These are phyloP conservation scores for Syndactyla subalaris DNA, from an alignment of 2,797 vertebrate species.

Conservation along the genomic window DNA sequence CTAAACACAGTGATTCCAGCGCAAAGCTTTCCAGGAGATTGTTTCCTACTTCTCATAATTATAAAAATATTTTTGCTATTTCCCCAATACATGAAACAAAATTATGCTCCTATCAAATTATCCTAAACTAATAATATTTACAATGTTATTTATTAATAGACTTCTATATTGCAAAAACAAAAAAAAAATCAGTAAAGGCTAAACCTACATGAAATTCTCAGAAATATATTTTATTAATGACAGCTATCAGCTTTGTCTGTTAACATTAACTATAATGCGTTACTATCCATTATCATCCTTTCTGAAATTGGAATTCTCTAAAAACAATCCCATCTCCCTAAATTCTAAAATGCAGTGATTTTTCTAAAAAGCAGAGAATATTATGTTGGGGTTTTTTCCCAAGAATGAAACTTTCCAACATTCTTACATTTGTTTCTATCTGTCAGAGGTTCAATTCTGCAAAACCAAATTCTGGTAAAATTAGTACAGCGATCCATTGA, in stretches of 20 bases:
- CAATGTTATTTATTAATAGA: neutral
- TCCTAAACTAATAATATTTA: neutral
- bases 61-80: neutral
- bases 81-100: neutral
- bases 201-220: neutral
- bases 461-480: neutral
- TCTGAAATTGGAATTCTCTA: neutral
- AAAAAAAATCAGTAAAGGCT: neutral
- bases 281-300: neutral
- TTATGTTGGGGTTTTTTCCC: rapidly evolving
- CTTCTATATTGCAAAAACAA: neutral
- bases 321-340: neutral
- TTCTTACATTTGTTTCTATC: neutral
- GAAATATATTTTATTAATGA: neutral
- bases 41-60: neutral
- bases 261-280: neutral
- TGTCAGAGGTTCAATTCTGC: neutral
- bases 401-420: neutral
- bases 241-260: neutral
- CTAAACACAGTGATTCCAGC: neutral
- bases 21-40: neutral
- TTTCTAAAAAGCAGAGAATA: neutral
- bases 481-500: neutral
- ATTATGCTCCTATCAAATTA: neutral
- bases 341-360: neutral